Percentiles rank a stretch among this genome's conserved stretches.
phyloP scores from a whole-genome alignment of 1,140 invertebrate species.

The Aphaenogaster ashmeadi region DNA sequence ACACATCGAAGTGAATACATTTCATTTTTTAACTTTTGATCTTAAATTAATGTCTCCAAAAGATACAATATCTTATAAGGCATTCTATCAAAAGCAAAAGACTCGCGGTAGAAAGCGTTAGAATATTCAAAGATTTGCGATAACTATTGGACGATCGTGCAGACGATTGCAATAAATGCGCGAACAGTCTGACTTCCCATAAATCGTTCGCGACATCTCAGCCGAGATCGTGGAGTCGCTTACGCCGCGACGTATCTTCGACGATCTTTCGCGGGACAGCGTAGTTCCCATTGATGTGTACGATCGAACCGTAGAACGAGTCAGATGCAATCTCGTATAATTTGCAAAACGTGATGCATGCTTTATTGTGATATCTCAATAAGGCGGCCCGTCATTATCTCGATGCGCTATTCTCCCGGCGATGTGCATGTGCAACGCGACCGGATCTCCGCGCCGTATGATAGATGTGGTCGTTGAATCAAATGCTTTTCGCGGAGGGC shows the following conservation, averaged over 20 bases:
- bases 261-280: constrained; percentile 31
- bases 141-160: background rate
- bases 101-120: background rate
- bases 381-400: constrained; percentile 72
- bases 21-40: background rate
- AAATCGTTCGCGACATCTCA: constrained; percentile 5
- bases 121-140: constrained; percentile 23
- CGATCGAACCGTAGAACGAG: background rate
- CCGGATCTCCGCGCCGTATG: constrained; percentile 36
- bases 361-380: constrained; percentile 74
- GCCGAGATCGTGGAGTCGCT: constrained; percentile 20
- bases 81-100: background rate
- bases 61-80: background rate
- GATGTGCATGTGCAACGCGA: constrained; percentile 17
- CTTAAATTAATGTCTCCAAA: background rate
- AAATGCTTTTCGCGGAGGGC: background rate
- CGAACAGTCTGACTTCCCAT: background rate
- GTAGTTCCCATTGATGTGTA: constrained; percentile 60
- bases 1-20: background rate
- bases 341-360: constrained; percentile 66
- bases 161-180: constrained; percentile 10
- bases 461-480: constrained; percentile 32
- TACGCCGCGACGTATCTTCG: constrained; percentile 23
- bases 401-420: constrained; percentile 44
- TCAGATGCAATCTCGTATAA: constrained; percentile 26